Conservation (phyloP, 1,140 invertebrate species). For the Papilio polyxenes region DNA sequence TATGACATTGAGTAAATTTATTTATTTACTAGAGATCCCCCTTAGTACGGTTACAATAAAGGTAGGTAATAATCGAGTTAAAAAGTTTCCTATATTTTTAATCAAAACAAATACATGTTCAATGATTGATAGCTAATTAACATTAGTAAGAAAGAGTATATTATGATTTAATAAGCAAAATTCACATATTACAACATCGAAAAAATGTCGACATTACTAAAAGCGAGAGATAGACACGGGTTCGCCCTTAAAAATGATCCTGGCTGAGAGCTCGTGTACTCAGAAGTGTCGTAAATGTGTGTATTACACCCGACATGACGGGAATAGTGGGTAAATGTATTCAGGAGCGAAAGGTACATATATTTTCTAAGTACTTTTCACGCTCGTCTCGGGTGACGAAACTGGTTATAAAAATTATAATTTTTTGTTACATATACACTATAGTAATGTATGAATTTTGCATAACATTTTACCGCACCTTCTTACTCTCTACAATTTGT, state of each 20-base stretch:
- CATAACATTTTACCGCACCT: neutral
- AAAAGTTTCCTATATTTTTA: neutral
- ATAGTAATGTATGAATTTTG: no score
- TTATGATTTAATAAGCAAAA: neutral
- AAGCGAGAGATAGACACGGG: slow-evolving; percentile 18
- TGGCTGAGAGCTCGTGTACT: neutral
- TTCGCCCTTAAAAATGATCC: slow-evolving; percentile 23
- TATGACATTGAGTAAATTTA: neutral
- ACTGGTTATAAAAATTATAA: neutral
- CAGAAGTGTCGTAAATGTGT: slow-evolving; percentile 12
- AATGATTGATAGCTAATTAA: no score
- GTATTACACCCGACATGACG: neutral
- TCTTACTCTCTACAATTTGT: neutral
- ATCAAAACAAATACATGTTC: no score
- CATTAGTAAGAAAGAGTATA: no score
- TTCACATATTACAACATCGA: slow-evolving; percentile 1
- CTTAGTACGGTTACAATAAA: neutral
- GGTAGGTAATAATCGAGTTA: neutral
- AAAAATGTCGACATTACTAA: slow-evolving; percentile 12
- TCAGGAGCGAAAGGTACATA: slow-evolving; percentile 12
- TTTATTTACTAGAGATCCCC: neutral
- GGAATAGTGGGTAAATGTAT: slow-evolving; percentile 9
- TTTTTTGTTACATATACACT: neutral
- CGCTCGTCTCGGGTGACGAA: neutral
- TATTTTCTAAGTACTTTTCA: slow-evolving; percentile 8